Conservation (phyloP, 1,140 invertebrate species). For the Ceratina australensis region DNA sequence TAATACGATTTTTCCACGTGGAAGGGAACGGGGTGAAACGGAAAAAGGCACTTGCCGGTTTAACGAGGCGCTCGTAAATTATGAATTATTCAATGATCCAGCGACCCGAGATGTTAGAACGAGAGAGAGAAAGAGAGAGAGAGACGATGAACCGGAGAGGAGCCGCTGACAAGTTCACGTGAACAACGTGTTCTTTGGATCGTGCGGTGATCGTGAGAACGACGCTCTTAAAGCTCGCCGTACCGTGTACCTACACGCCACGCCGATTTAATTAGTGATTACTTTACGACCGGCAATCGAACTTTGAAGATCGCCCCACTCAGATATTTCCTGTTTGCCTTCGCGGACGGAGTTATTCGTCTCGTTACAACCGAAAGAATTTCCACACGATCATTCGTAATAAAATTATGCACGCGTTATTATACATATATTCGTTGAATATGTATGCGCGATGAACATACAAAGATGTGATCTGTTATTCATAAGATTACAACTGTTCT, state of each 20-base stretch:
- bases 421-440: no score
- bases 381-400: not conserved
- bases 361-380: not conserved
- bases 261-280: conserved; percentile 24
- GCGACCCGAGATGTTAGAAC: conserved; percentile 31
- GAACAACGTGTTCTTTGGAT: conserved; percentile 36
- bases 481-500: no score
- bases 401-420: not conserved
- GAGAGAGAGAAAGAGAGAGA: not conserved
- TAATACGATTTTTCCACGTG: conserved; percentile 29
- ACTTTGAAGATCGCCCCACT: not conserved
- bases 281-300: conserved; percentile 7
- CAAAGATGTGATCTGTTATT: no score
- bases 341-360: not conserved
- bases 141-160: conserved; percentile 42
- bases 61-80: conserved; percentile 56
- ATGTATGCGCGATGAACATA: no score
- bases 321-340: not conserved
- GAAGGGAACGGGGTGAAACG: conserved; percentile 12
- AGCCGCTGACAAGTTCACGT: conserved; percentile 39
- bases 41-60: conserved; percentile 28
- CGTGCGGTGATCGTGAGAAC: conserved; percentile 28
- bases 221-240: not conserved
- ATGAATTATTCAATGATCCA: conserved; percentile 64
- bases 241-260: conserved; percentile 11